Conservation (phyloP, 2,113 vertebrate genomes). For the Petromus typicus region DNA sequence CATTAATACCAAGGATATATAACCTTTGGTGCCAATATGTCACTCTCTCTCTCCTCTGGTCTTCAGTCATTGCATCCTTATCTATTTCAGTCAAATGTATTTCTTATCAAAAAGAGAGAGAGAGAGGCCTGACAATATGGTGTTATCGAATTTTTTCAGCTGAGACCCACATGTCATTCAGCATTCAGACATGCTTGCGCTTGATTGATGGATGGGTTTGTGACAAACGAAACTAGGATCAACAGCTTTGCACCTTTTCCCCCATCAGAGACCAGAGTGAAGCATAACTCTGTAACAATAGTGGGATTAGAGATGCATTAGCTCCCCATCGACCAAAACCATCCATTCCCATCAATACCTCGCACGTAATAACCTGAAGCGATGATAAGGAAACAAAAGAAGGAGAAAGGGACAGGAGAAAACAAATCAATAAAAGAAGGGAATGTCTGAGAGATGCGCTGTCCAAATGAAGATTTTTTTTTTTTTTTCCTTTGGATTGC, state of each 20-base stretch:
- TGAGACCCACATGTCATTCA: constrained; percentile 97
- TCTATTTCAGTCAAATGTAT: constrained; percentile 99
- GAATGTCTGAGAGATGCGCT: constrained; percentile 90
- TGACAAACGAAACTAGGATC: constrained; percentile 98
- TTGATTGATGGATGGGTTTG: constrained; percentile 99
- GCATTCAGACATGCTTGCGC: constrained; percentile 89
- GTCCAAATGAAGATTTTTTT: constrained; percentile 88
- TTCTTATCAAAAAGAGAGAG: constrained; percentile 94
- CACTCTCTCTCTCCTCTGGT: constrained; percentile 92
- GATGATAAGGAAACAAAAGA: constrained; percentile 99
- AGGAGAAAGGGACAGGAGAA: constrained; percentile 92
- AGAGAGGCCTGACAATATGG: constrained; percentile 95
- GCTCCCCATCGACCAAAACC: constrained; percentile 95
- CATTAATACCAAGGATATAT: constrained; percentile 93
- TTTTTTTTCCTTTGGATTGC: constrained; percentile 86
- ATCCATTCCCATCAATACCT: constrained; percentile 98
- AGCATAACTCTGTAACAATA: constrained; percentile 98
- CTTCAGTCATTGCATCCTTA: constrained; percentile 96
- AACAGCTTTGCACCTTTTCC: constrained; percentile 96
- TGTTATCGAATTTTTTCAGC: constrained; percentile 99
- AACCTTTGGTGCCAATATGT: constrained; percentile 90
- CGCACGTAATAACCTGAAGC: constrained; percentile 99
- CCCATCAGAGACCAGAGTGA: constrained; percentile 93
- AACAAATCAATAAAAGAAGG: constrained; percentile 96
- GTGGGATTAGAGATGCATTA: constrained; percentile 99